A percentile compares a stretch with the other conserved stretches of the same genome.
These are phyloP conservation scores for Andricus curvator DNA, from an alignment of 2,888 invertebrate genomes.

Conservation along the genomic window DNA sequence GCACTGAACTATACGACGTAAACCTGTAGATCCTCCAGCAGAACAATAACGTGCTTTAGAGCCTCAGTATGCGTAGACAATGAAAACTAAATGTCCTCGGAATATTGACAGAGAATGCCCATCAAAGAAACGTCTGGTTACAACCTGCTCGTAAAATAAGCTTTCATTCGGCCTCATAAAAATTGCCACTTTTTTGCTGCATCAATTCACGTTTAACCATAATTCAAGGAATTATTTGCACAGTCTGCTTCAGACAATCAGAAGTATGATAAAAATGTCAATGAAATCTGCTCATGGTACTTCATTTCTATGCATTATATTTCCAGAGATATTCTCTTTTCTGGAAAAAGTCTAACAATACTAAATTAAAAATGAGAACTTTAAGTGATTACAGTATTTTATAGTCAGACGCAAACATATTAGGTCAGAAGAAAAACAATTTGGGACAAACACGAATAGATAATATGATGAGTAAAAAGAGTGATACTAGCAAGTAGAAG, in stretches of 20 bases:
- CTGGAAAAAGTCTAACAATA: too few relatives aligned
- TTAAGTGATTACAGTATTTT: not conserved
- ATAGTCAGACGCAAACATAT: not conserved
- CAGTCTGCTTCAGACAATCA: too few relatives aligned
- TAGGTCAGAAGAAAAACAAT: too few relatives aligned
- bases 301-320: too few relatives aligned
- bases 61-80: conserved; percentile 12
- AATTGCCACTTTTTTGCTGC: not conserved
- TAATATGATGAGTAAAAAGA: too few relatives aligned
- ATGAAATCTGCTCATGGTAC: too few relatives aligned
- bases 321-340: too few relatives aligned
- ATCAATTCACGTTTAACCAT: too few relatives aligned
- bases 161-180: not conserved
- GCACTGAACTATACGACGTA: conserved; percentile 56
- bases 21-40: conserved; percentile 63
- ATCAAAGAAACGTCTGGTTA: conserved; percentile 33
- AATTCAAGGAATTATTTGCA: too few relatives aligned
- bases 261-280: too few relatives aligned
- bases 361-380: not conserved
- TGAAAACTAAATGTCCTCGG: conserved; percentile 27
- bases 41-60: conserved; percentile 21
- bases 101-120: conserved; percentile 26
- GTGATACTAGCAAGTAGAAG: too few relatives aligned
- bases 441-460: too few relatives aligned
- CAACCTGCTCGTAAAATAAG: not conserved